phyloP scores from a whole-genome alignment of 2,797 vertebrate species.

The Nyctibius grandis region DNA sequence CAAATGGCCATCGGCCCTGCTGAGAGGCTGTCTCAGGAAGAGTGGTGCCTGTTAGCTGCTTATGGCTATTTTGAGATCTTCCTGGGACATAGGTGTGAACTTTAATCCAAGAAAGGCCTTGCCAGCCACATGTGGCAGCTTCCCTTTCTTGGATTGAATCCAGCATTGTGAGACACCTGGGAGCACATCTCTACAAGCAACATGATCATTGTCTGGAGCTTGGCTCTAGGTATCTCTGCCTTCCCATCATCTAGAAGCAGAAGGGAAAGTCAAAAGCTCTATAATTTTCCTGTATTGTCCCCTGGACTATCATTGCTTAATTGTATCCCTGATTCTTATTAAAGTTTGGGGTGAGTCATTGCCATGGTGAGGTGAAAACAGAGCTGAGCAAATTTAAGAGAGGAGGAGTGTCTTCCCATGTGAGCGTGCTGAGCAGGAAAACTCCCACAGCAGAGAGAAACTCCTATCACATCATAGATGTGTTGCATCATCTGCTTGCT shows the following conservation, averaged over 20 bases:
- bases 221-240: not conserved
- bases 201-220: not conserved
- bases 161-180: not conserved
- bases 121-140: not conserved
- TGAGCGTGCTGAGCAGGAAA: not conserved
- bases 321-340: slow-evolving; percentile 34
- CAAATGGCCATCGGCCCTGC: not conserved
- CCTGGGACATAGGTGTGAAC: not conserved
- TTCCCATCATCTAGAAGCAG: not conserved
- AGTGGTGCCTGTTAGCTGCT: not conserved
- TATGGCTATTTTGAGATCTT: not conserved
- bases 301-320: slow-evolving; percentile 40
- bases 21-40: not conserved
- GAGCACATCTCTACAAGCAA: not conserved
- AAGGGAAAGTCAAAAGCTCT: slow-evolving; percentile 39
- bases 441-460: not conserved
- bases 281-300: not conserved
- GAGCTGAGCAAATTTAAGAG: not conserved
- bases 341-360: slow-evolving; percentile 15
- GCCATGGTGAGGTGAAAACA: not conserved
- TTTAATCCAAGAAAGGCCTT: not conserved
- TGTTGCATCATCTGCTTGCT: slow-evolving; percentile 35
- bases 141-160: not conserved
- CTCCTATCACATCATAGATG: not conserved
- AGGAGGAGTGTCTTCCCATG: not conserved